These are phyloP conservation scores for Ptilorrhoa leucosticta DNA, from an alignment of 2,113 vertebrate species.

Conservation along the genomic window DNA sequence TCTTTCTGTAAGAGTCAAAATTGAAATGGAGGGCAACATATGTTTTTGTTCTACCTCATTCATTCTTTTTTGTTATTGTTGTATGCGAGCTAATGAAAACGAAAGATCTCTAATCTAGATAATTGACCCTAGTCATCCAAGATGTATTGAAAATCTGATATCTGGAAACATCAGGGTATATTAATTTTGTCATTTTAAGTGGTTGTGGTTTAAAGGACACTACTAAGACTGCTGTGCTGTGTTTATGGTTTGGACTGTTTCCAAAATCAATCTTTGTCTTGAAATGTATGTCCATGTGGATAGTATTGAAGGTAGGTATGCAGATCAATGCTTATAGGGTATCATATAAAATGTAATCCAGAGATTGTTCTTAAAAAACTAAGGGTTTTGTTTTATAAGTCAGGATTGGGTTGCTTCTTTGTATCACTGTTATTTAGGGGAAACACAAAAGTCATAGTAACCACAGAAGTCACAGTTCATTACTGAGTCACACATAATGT, in stretches of 20 bases:
- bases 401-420: not conserved
- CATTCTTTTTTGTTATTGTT: not conserved
- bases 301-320: not conserved
- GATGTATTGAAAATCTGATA: not conserved
- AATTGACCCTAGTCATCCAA: not conserved
- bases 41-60: not conserved
- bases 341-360: not conserved
- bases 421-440: not conserved
- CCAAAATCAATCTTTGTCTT: not conserved
- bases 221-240: not conserved
- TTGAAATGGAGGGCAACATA: not conserved
- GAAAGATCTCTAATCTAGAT: not conserved
- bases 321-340: not conserved
- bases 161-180: not conserved
- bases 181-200: not conserved
- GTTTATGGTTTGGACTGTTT: not conserved
- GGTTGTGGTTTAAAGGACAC: not conserved
- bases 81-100: not conserved
- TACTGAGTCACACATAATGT: not conserved
- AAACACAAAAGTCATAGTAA: not conserved
- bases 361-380: not conserved
- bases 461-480: not conserved
- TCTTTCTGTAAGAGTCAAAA: not conserved
- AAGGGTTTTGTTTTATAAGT: not conserved
- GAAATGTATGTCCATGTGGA: not conserved